Evolutionary conservation across 2,113 vertebrate genomes (phyloP).

Genomic region (Thermophis baileyi): DNA sequence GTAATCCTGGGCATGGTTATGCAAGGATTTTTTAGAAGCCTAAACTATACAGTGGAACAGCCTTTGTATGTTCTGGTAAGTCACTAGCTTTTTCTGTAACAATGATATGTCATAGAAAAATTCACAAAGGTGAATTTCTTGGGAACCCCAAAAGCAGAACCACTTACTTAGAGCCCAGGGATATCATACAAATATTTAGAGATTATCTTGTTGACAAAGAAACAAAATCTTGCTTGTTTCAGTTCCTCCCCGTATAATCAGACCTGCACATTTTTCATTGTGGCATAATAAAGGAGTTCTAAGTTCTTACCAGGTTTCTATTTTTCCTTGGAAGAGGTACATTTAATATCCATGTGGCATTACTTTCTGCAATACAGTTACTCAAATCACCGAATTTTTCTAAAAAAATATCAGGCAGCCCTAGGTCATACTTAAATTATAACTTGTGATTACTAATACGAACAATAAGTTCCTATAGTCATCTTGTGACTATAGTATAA

Average conservation of each 20-base stretch:
- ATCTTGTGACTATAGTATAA: not conserved
- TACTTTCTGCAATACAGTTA: not conserved
- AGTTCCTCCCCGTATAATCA: not conserved
- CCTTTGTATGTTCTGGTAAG: not conserved
- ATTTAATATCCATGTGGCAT: not conserved
- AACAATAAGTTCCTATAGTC: not conserved
- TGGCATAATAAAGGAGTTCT: not conserved
- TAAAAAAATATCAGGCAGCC: not conserved
- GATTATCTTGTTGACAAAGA: not conserved
- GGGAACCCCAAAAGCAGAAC: not conserved
- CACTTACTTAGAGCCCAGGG: not conserved
- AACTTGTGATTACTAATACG: not conserved
- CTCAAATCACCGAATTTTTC: not conserved
- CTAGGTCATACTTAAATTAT: not conserved
- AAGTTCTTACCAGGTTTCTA: not conserved
- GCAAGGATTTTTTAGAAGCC: not conserved
- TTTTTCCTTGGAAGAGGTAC: not conserved
- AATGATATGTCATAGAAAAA: not conserved
- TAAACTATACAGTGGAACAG: not conserved
- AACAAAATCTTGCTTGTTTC: not conserved
- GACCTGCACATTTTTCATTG: not conserved
- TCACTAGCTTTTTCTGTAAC: not conserved
- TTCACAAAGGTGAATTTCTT: not conserved
- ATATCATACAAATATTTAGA: not conserved
- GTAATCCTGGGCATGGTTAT: not conserved